Conservation (phyloP, 2,113 vertebrate genomes). For the Tragulus kanchil region DNA sequence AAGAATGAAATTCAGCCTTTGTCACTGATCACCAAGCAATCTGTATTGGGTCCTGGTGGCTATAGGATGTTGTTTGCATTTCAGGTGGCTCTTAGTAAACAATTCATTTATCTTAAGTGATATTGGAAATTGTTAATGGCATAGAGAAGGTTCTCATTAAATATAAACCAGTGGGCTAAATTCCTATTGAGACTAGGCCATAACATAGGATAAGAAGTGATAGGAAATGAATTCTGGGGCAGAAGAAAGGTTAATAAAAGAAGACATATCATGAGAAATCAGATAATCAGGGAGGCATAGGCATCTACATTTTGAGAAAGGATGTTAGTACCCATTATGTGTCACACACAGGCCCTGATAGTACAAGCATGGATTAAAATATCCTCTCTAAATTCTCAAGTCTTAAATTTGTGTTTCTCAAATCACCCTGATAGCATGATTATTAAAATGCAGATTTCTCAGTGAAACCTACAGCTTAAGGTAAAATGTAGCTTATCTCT, state of each 20-base stretch:
- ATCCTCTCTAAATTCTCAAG: neutral
- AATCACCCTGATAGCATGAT: neutral
- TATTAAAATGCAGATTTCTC: neutral
- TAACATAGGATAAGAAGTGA: constrained; percentile 52
- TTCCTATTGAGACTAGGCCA: constrained; percentile 47
- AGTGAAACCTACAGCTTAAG: neutral
- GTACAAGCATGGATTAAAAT: neutral
- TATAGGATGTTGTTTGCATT: constrained; percentile 35
- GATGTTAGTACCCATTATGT: neutral
- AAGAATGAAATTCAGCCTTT: neutral
- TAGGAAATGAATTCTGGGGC: constrained; percentile 28
- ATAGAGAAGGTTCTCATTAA: constrained; percentile 57
- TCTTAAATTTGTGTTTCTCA: neutral
- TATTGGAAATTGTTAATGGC: constrained; percentile 49
- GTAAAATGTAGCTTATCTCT: neutral
- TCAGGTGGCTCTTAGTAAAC: constrained; percentile 54
- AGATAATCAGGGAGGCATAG: neutral
- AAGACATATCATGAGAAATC: neutral
- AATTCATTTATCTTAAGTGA: constrained; percentile 65
- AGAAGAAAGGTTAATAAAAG: constrained; percentile 36
- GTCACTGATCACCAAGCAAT: constrained; percentile 16
- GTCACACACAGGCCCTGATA: neutral
- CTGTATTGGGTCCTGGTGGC: constrained; percentile 13
- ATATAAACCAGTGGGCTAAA: constrained; percentile 55
- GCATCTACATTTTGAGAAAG: neutral